Evolutionary conservation across 2,888 invertebrate genomes (phyloP).

Genomic region (Buathra laborator): DNA sequence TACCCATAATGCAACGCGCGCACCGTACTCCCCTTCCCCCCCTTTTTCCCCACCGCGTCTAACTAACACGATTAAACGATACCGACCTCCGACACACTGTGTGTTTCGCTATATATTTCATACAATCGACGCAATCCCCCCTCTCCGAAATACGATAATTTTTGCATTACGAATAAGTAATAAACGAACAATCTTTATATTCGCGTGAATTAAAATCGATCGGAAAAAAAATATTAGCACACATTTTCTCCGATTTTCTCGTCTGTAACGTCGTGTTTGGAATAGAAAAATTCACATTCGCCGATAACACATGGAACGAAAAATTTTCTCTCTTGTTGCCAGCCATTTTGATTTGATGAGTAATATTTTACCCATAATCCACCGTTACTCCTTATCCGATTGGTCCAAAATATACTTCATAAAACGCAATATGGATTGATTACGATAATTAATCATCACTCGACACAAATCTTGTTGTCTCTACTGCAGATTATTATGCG

Average conservation of each 20-base stretch:
- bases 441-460: not conserved
- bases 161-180: not conserved
- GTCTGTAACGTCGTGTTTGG: conserved; percentile 17
- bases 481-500: not conserved
- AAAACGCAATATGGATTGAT: conserved; percentile 34
- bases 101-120: conserved; percentile 33
- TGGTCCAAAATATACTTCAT: conserved; percentile 33
- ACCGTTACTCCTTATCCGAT: conserved; percentile 50
- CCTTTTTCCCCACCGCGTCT: conserved; percentile 11
- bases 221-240: not conserved
- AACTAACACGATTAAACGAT: conserved; percentile 59
- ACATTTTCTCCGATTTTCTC: not conserved
- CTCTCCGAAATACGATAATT: conserved; percentile 7
- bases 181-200: not conserved
- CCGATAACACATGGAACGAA: conserved; percentile 42
- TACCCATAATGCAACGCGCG: conserved; percentile 81
- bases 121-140: conserved; percentile 24
- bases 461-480: not conserved
- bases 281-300: conserved; percentile 66
- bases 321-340: conserved; percentile 33
- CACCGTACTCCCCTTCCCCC: conserved; percentile 58
- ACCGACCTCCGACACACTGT: conserved; percentile 49
- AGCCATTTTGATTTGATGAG: conserved; percentile 78
- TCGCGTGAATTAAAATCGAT: conserved; percentile 25
- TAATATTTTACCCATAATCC: conserved; percentile 79